Percentiles rank a stretch among this genome's conserved stretches.
These are phyloP conservation scores for Prosapia bicincta DNA, from an alignment of 2,888 invertebrate genomes.

Conservation along the genomic window DNA sequence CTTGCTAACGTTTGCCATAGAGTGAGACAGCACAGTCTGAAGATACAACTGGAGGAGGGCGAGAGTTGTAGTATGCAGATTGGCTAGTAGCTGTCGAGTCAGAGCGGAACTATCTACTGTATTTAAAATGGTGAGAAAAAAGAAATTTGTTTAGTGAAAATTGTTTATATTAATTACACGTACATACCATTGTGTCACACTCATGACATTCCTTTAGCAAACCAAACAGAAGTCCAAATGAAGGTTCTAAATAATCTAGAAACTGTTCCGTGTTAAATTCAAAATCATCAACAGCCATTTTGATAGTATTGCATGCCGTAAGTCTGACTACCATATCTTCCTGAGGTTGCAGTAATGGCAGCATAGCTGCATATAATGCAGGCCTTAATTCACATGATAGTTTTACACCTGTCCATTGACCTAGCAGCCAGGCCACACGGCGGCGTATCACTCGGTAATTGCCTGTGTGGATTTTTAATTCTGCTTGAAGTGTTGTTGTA, in stretches of 20 bases:
- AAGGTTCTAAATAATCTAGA: slow-evolving; percentile 71
- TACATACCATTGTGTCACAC: slow-evolving; percentile 81
- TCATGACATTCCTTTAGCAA: slow-evolving; percentile 83
- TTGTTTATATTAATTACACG: no score
- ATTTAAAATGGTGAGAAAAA: no score
- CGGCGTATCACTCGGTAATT: slow-evolving; percentile 82
- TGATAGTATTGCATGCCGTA: slow-evolving; percentile 80
- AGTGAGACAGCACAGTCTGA: no score
- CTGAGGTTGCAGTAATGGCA: slow-evolving; percentile 66
- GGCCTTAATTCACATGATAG: slow-evolving; percentile 75
- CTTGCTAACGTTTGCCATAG: no score
- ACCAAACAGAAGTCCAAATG: slow-evolving; percentile 73
- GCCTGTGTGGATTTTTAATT: slow-evolving; percentile 75
- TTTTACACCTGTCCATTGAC: slow-evolving; percentile 69
- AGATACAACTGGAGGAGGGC: no score
- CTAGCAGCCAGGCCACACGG: slow-evolving; percentile 75
- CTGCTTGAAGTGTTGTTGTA: slow-evolving; percentile 71
- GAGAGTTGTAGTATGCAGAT: no score
- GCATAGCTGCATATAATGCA: slow-evolving; percentile 71
- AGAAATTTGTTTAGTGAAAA: no score
- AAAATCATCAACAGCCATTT: slow-evolving; percentile 85
- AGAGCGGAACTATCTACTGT: no score
- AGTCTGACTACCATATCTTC: slow-evolving; percentile 89
- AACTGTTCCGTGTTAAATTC: slow-evolving; percentile 87
- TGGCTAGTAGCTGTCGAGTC: no score